Conservation (phyloP, 53 echinoderm and acorn worm species). For the Echinarachnius parma region DNA sequence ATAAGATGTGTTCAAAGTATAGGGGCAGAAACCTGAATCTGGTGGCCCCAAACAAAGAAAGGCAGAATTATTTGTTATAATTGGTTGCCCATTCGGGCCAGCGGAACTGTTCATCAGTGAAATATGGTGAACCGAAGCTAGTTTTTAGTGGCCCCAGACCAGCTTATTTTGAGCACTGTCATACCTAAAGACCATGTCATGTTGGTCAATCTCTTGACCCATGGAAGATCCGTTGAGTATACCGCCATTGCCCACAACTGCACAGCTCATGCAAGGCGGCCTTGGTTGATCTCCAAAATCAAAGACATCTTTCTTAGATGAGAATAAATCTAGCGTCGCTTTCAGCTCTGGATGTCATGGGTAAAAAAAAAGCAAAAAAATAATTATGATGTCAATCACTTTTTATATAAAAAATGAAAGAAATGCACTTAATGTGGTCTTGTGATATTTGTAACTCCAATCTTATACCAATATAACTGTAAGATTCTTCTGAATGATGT, state of each 20-base stretch:
- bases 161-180: no score
- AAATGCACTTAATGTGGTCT: background rate
- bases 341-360: slow-evolving; percentile 33
- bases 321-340: slow-evolving; percentile 25
- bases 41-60: no score
- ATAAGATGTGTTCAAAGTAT: no score
- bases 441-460: no score
- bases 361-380: background rate
- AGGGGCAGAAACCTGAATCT: no score
- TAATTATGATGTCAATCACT: background rate
- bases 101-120: no score
- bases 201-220: slow-evolving; percentile 83
- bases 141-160: no score
- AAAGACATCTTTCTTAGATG: slow-evolving; percentile 49
- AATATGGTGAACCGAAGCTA: no score
- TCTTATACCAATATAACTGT: no score
- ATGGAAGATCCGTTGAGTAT: slow-evolving; percentile 72
- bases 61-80: no score
- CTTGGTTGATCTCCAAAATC: slow-evolving; percentile 26
- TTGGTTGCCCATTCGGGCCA: no score
- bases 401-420: background rate
- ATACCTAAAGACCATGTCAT: slow-evolving; percentile 95
- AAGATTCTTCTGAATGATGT: no score
- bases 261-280: slow-evolving; percentile 77
- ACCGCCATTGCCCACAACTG: slow-evolving; percentile 90